These are phyloP conservation scores for Anthopleura xanthogrammica DNA, from an alignment of 92 coral and sea anemone species.

Conservation along the genomic window DNA sequence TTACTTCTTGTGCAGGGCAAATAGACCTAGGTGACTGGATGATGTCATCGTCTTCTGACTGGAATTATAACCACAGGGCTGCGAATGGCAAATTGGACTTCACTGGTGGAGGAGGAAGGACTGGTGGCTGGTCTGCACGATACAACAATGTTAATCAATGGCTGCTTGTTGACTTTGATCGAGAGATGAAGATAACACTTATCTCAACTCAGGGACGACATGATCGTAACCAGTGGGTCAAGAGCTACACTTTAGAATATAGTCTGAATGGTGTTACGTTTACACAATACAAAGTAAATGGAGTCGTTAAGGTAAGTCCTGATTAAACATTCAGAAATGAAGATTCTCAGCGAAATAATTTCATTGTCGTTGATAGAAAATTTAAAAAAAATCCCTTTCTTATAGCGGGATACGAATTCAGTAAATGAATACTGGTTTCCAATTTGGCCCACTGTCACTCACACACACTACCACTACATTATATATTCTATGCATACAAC, in stretches of 20 bases:
- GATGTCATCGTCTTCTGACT: conserved; percentile 24
- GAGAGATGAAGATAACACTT: conserved; percentile 40
- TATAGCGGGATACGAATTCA: too few species aligned
- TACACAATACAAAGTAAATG: conserved; percentile 26
- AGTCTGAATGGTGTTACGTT: conserved; percentile 32
- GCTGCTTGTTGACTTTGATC: conserved; percentile 45
- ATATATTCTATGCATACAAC: too few species aligned
- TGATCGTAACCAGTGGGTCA: conserved; percentile 36
- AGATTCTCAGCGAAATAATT: too few species aligned
- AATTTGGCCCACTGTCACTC: too few species aligned
- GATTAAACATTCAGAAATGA: too few species aligned
- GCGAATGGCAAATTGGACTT: conserved; percentile 2
- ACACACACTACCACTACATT: too few species aligned
- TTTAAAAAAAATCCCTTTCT: too few species aligned
- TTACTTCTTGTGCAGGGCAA: too few species aligned
- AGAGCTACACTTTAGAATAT: conserved; percentile 30
- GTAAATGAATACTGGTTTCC: too few species aligned
- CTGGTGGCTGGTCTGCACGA: conserved; percentile 32
- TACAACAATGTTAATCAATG: conserved; percentile 27
- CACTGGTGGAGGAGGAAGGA: not conserved
- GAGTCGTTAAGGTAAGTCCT: conserved; percentile 39
- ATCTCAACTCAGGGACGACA: conserved; percentile 41
- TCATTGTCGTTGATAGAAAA: too few species aligned
- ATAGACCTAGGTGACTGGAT: conserved; percentile 12
- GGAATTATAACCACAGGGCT: not conserved